Percentiles rank a stretch among this genome's conserved stretches.
phyloP scores from a whole-genome alignment of 2,888 invertebrate species.

The Punctoribates punctum region DNA sequence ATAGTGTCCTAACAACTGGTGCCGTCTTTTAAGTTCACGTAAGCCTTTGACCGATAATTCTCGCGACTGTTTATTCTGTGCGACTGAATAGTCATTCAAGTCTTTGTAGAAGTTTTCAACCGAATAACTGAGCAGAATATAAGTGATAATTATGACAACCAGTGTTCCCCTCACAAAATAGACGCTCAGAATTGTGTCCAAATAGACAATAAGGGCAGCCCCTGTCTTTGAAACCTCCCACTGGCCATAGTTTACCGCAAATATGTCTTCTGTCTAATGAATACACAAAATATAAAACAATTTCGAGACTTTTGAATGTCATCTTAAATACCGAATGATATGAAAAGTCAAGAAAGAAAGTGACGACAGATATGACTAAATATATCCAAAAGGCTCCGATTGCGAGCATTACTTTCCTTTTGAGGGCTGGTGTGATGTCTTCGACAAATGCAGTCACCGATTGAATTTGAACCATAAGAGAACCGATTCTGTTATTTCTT shows the following conservation, averaged over 20 bases:
- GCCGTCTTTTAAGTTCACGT: background rate
- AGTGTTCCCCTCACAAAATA: background rate
- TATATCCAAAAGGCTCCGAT: background rate
- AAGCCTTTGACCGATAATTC: background rate
- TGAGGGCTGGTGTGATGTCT: background rate
- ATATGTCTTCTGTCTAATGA: constrained; percentile 2
- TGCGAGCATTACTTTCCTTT: background rate
- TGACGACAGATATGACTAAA: background rate
- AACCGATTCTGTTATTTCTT: background rate
- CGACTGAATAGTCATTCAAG: constrained; percentile 7
- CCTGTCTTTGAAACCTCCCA: background rate
- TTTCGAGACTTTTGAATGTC: background rate
- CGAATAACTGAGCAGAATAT: background rate
- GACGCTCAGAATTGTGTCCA: constrained; percentile 5
- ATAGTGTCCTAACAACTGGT: background rate
- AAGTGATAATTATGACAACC: background rate
- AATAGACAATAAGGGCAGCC: background rate
- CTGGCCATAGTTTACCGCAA: background rate
- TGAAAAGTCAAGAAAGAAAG: background rate
- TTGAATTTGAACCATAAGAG: constrained; percentile 14
- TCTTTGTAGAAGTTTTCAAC: background rate
- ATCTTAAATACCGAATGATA: background rate
- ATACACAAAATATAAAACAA: background rate
- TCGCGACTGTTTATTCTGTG: background rate
- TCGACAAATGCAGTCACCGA: background rate